Evolutionary conservation across 2,797 vertebrate species (phyloP).

Genomic region (Tragopan temminckii): DNA sequence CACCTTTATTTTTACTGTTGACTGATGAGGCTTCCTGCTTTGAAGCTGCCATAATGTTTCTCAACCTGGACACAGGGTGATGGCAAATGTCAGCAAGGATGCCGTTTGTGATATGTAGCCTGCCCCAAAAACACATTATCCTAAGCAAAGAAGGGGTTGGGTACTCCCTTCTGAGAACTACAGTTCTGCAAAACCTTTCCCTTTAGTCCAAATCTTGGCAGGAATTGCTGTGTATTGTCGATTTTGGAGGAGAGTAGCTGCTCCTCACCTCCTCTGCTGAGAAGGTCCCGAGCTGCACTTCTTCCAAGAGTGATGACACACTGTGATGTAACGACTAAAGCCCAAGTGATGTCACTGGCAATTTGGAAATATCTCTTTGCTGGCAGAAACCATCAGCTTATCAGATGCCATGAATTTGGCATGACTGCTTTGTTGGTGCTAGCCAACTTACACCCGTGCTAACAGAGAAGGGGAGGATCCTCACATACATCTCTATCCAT

Average conservation of each 20-base stretch:
- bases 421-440: background rate
- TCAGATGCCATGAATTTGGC: background rate
- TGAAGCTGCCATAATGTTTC: background rate
- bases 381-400: background rate
- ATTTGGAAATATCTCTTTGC: background rate
- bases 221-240: background rate
- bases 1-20: background rate
- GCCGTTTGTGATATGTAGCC: background rate
- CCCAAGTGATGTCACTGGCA: background rate
- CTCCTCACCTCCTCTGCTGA: background rate
- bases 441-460: background rate
- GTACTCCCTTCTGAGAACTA: background rate
- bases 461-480: background rate
- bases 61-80: background rate
- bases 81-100: background rate
- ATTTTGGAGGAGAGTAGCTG: background rate
- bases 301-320: background rate
- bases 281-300: background rate
- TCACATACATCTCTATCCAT: background rate
- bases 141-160: background rate
- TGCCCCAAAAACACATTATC: background rate
- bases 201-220: background rate
- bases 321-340: background rate
- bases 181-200: background rate
- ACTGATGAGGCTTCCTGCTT: background rate